These are phyloP conservation scores for Chlamydotis undulata DNA, from an alignment of 2,113 vertebrate species.

Conservation along the genomic window DNA sequence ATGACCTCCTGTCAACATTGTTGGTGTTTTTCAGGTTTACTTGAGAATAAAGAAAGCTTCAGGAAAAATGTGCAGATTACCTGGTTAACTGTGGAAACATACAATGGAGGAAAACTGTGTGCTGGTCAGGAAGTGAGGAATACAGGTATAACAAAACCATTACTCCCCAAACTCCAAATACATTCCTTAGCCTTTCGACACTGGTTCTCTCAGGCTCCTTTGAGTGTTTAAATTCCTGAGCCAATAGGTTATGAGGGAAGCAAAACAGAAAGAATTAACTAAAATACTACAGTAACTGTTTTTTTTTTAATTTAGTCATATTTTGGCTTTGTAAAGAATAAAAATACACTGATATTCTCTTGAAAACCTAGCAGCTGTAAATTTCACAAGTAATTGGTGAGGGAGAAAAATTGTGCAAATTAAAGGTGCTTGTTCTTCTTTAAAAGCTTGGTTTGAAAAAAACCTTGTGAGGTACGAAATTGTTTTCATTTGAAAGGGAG, in stretches of 20 bases:
- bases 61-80: background rate
- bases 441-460: background rate
- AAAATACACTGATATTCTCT: background rate
- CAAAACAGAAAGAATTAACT: background rate
- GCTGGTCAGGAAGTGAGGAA: background rate
- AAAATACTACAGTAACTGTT: accelerated
- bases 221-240: background rate
- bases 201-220: background rate
- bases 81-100: background rate
- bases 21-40: background rate
- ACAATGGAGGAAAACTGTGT: background rate
- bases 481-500: background rate
- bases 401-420: background rate
- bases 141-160: background rate
- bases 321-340: background rate
- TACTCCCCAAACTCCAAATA: background rate
- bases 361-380: background rate
- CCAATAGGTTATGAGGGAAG: accelerated
- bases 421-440: background rate
- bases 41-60: background rate
- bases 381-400: background rate
- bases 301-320: background rate
- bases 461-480: background rate
- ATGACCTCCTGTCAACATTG: background rate
- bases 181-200: background rate